Evolutionary conservation across 2,888 invertebrate genomes (phyloP).

Genomic region (Dynastes tityus): DNA sequence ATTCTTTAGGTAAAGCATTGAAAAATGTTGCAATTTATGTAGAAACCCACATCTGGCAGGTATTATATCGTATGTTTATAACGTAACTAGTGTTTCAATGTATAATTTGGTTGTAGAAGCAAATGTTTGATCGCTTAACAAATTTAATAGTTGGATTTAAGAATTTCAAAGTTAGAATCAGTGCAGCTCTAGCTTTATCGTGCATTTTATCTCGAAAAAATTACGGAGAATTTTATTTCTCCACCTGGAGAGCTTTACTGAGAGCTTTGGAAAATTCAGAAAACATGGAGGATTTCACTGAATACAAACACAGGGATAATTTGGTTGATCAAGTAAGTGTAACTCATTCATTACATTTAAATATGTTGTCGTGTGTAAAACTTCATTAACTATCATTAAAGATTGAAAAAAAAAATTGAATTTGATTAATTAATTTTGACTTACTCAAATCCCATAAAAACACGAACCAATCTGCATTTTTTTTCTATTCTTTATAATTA

Average conservation of each 20-base stretch:
- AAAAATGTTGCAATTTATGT: constrained; percentile 74
- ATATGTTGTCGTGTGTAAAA: too few species aligned
- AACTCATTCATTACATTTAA: constrained; percentile 13
- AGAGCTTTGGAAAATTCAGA: constrained; percentile 85
- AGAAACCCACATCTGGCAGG: constrained; percentile 72
- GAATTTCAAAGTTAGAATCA: constrained; percentile 93
- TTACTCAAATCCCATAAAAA: too few species aligned
- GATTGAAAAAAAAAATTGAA: too few species aligned
- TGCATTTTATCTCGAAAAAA: constrained; percentile 75
- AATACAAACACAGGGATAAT: constrained; percentile 89
- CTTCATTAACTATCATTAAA: too few species aligned
- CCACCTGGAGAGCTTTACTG: constrained; percentile 82
- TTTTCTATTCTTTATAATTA: too few species aligned
- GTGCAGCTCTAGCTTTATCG: constrained; percentile 85
- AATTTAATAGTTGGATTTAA: constrained; percentile 80
- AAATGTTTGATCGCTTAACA: constrained; percentile 79
- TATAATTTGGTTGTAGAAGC: constrained; percentile 69
- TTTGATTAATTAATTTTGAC: too few species aligned
- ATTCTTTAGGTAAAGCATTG: constrained; percentile 87
- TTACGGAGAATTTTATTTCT: constrained; percentile 77
- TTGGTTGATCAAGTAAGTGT: constrained; percentile 84
- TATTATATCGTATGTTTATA: constrained; percentile 28
- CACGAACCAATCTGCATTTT: too few species aligned
- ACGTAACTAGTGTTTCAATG: too few species aligned
- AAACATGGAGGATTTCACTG: constrained; percentile 85